Conservation (phyloP, 1,140 invertebrate species). For the Anoplolepis gracilipes region DNA sequence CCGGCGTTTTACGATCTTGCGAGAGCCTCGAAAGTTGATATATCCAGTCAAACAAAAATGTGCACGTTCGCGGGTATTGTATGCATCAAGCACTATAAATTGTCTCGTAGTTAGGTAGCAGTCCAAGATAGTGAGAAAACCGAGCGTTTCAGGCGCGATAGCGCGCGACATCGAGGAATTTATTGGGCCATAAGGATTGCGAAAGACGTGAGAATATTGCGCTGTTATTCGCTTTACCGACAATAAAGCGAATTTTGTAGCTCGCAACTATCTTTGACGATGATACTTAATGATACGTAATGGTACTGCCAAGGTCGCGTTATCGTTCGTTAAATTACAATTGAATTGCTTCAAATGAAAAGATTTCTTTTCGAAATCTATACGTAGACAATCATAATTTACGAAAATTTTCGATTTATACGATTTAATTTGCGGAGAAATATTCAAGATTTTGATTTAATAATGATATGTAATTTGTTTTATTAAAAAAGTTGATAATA, state of each 20-base stretch:
- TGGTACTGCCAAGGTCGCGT: background rate
- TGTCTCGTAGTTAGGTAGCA: constrained; percentile 46
- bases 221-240: constrained; percentile 53
- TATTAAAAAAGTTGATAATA: background rate
- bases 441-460: background rate
- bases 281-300: constrained; percentile 59
- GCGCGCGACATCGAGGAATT: constrained; percentile 64
- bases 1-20: constrained; percentile 42
- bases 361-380: background rate
- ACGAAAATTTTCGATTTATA: background rate
- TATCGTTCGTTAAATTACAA: background rate
- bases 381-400: background rate
- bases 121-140: constrained; percentile 62
- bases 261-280: constrained; percentile 28
- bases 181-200: constrained; percentile 66
- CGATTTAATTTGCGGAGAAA: background rate
- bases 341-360: background rate
- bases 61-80: constrained; percentile 2
- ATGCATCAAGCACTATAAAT: constrained; percentile 56
- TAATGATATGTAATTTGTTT: background rate
- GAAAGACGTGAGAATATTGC: constrained; percentile 60
- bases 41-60: constrained; percentile 42
- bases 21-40: background rate
- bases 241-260: constrained; percentile 69
- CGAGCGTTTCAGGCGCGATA: constrained; percentile 59